Evolutionary conservation across 2,113 vertebrate genomes (phyloP), one percentile per base, ranked within the genome.

Genomic region (Phycodurus eques): DNA sequence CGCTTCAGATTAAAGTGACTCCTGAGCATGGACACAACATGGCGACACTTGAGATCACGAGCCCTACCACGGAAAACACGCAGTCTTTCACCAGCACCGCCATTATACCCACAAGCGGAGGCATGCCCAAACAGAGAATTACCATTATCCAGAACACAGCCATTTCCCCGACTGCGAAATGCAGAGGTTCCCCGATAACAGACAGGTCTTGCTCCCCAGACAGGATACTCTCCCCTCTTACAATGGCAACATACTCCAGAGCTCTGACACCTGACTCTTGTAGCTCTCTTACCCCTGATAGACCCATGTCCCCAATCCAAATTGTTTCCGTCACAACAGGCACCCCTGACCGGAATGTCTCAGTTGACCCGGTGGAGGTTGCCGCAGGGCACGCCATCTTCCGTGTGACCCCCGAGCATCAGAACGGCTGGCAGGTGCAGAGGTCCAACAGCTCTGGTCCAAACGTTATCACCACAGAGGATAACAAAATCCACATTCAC

Each of bases 401-500:
- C 83, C 94, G 94, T 39, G 94, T 97, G 76, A 95, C 94, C n/a
- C 96, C 96, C 0, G 96, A 98, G 57, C 93, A 94, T 72, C 96
- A 96, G 83, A 92, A 93, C 14, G 92, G 92, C 72, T 97, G 96
- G 95, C 95, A 98, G 86, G 92, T 98, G 81, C 96, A 98, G 76
- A 93, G 95, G 87, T 96, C 96, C 73, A 97, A 96, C 92, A 96
- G 95, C 84, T 94, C 94, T 0, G 94, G 95, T 86, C 94, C 96
- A 44, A 98, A 93, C 76, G 92, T 98, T 88, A 96, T 97, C 94
- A 98, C 96, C 92, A 98, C 96, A 85, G 97, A 99, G 88, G 97
- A 99, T 93, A 99, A 99, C 91, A 98, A 98, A 94, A 98, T 99
- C 90, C 96, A 98, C 90, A 99, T 98, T 87, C 96, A 98, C 89